A percentile compares a stretch with the other conserved stretches of the same genome.
Conservation (phyloP, 2,113 vertebrate species). For the Tragelaphus buxtoni region DNA sequence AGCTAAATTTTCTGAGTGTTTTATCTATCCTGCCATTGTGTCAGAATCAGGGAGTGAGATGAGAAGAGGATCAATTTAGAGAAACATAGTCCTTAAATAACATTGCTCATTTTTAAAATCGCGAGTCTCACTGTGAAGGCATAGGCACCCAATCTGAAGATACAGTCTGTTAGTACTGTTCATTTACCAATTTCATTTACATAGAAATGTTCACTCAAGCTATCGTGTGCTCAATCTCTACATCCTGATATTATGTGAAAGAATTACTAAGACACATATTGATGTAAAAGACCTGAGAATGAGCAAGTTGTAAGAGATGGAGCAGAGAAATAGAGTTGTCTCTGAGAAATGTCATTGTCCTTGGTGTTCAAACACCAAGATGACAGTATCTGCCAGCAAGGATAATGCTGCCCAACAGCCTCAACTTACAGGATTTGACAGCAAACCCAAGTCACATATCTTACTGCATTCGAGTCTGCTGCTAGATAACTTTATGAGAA, state of each 20-base stretch:
- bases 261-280: background rate
- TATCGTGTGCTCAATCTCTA: background rate
- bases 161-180: background rate
- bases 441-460: background rate
- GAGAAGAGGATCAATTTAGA: background rate
- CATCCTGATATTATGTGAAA: background rate
- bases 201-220: background rate
- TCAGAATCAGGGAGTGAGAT: background rate
- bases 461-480: background rate
- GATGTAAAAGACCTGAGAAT: background rate
- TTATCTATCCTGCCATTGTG: background rate
- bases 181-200: background rate
- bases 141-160: background rate
- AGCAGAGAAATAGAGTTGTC: background rate
- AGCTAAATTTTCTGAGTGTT: background rate
- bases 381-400: no score
- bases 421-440: background rate
- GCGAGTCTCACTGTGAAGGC: background rate
- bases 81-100: background rate
- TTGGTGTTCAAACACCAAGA: background rate
- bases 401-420: no score
- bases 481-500: background rate
- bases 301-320: background rate
- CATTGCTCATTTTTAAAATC: background rate
- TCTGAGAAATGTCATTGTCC: background rate